Evolutionary conservation across 1,140 invertebrate species (phyloP).

Genomic region (Pachypeltis micranthus): DNA sequence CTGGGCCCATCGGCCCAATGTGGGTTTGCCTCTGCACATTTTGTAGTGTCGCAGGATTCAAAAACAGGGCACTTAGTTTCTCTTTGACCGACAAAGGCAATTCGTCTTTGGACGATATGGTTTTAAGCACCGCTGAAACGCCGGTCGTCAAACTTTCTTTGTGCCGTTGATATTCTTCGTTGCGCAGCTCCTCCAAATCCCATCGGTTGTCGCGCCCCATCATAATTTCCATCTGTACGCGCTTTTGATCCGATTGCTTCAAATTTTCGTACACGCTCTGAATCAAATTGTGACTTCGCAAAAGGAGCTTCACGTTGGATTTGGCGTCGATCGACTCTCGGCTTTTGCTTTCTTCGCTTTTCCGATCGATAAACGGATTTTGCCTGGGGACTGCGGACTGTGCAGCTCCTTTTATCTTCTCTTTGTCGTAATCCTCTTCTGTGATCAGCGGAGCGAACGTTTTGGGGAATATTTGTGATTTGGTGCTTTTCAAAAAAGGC

Average conservation of each 20-base stretch:
- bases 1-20: background rate
- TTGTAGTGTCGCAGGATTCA: background rate
- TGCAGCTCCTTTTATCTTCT: background rate
- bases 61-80: background rate
- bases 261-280: background rate
- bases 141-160: background rate
- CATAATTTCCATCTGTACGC: background rate
- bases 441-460: background rate
- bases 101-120: background rate
- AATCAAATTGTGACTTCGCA: background rate
- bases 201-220: background rate
- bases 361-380: background rate
- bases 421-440: background rate
- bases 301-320: background rate
- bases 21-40: background rate
- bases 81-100: background rate
- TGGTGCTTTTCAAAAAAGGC: constrained; percentile 43
- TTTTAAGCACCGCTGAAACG: background rate
- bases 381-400: background rate
- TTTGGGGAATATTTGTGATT: background rate
- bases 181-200: background rate
- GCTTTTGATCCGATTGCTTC: background rate
- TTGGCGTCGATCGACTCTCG: background rate
- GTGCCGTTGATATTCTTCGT: background rate
- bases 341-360: background rate